Percentiles rank a stretch among this genome's conserved stretches.
phyloP scores from a whole-genome alignment of 2,113 vertebrate genomes.

The Engystomops pustulosus region DNA sequence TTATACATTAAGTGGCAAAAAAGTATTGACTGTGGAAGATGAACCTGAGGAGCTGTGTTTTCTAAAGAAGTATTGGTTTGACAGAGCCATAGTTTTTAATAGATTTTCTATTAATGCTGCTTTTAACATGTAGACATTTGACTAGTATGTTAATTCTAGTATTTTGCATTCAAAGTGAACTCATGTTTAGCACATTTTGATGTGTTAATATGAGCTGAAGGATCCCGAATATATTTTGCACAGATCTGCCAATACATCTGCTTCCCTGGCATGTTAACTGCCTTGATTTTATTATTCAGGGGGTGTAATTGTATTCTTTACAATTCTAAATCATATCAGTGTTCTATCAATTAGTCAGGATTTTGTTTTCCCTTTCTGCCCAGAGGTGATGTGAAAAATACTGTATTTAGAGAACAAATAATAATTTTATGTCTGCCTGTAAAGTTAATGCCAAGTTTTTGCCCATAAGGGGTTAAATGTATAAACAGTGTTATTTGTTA shows the following conservation, averaged over 20 bases:
- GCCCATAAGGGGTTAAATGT: background rate
- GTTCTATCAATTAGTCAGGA: conserved; percentile 41
- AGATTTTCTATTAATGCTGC: background rate
- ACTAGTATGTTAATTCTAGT: background rate
- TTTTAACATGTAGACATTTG: background rate
- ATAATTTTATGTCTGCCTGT: background rate
- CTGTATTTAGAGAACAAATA: background rate
- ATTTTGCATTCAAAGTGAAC: background rate
- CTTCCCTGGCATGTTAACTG: conserved; percentile 34
- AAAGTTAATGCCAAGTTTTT: background rate
- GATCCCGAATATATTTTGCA: background rate
- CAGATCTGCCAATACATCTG: conserved; percentile 39
- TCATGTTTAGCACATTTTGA: background rate
- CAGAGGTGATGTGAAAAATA: conserved; percentile 23
- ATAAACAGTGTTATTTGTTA: background rate
- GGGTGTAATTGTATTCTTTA: conserved; percentile 43
- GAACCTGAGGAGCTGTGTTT: too few species aligned
- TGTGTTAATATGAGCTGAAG: background rate
- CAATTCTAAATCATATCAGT: conserved; percentile 2
- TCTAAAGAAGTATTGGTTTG: too few species aligned
- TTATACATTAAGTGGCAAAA: too few species aligned
- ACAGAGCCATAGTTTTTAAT: too few species aligned
- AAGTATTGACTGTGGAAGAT: too few species aligned
- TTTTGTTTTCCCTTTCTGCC: conserved; percentile 1
- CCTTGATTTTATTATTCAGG: conserved; percentile 36